Base-by-base conservation (phyloP, 35 echinoderm and acorn worm species). In the Patiria miniata region DNA sequence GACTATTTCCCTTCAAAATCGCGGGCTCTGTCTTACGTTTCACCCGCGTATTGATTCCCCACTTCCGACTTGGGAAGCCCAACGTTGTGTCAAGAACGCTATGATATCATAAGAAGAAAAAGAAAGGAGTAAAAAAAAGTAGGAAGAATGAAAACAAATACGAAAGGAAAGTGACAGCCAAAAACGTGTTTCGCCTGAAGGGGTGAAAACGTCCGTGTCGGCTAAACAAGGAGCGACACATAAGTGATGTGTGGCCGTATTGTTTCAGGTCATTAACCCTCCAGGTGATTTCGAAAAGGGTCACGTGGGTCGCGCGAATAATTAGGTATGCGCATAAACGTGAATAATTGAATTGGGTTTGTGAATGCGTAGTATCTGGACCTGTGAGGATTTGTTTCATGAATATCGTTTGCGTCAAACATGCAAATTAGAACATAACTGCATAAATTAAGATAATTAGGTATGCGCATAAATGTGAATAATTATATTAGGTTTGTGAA, bases 11-110 rank as follows among this genome's bases (percentile, higher is more conserved):
- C 12, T 47, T 4, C 42, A 4, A 4, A 47, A 12, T 47, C 42
- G 4, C 42, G 42, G 42, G 42, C 42, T 30, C 65, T 28, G 65
- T 73, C 65, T 73, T 73, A 22, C 10, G 34, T 73, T 73, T 73
- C 65, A 73, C 14, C 34, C 34, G 14, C 65, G 29, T 32, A 73
- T 73, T 34, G 65, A 73, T 73, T 73, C 29, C 26, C 34, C 65
- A 32, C 34, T 73, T 73, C 34, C 15, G 65, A 73, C 29, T 73
- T 30, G 26, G 23, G 19, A n/a, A 73, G 34, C 65, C 65, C 29
- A 14, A 30, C 65, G 34, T 73, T 32, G 65, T 73, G 65, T 73
- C 65, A 73, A 73, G 65, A 73, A 73, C 65, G 65, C 26, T 73
- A 16, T 73, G 65, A 73, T 73, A 34, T 73, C 34, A 30, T 73